A percentile compares a stretch with the other conserved stretches of the same genome.
phyloP scores from a whole-genome alignment of 2,113 vertebrate genomes.

The Bufo gargarizans region DNA sequence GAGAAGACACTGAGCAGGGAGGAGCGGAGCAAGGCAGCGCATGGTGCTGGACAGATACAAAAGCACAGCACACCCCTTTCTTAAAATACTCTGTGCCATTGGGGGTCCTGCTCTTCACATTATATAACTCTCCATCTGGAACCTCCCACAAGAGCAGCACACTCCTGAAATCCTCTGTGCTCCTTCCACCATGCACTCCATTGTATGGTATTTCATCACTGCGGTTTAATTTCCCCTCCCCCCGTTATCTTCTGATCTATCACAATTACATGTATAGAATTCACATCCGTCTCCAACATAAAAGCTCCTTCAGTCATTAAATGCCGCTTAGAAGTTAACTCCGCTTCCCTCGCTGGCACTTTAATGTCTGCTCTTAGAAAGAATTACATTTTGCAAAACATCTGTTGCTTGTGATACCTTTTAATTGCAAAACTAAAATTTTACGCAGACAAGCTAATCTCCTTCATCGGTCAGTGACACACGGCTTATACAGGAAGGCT shows the following conservation, averaged over 20 bases:
- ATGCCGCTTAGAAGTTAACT: neutral
- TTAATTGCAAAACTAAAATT: constrained; percentile 41
- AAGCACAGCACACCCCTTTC: too few relatives aligned
- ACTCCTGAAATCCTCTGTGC: neutral
- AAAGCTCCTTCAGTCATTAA: neutral
- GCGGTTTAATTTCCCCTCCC: neutral
- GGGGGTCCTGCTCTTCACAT: neutral
- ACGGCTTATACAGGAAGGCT: neutral
- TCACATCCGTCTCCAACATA: neutral
- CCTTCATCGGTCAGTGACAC: constrained; percentile 21
- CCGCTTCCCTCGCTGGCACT: neutral
- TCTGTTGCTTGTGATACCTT: constrained; percentile 49
- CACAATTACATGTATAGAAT: neutral
- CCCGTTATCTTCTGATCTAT: neutral
- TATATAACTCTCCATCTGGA: neutral
- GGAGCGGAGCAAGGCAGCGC: too few relatives aligned
- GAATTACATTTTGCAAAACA: constrained; percentile 22
- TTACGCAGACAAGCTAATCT: constrained; percentile 12
- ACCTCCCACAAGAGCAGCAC: neutral
- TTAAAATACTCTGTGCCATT: too few relatives aligned
- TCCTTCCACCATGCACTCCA: neutral
- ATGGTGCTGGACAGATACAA: too few relatives aligned
- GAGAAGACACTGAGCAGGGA: too few relatives aligned
- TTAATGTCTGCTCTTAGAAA: neutral
- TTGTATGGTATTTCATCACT: neutral